Conservation (phyloP, 2,888 invertebrate species). For the Drosophila leonis region DNA sequence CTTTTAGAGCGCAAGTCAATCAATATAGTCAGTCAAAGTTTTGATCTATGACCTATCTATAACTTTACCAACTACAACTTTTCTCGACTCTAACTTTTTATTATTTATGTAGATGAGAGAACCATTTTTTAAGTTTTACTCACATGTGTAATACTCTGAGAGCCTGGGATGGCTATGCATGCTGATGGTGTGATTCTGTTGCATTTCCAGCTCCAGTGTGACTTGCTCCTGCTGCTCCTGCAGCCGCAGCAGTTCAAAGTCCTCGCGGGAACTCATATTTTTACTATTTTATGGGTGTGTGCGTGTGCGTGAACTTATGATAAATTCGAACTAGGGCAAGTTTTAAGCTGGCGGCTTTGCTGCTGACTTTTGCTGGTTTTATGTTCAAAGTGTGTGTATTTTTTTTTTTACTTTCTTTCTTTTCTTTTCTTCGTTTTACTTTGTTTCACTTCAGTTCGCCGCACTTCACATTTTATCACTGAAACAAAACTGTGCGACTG, state of each 20-base stretch:
- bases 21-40: not conserved
- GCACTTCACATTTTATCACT: slow-evolving; percentile 60
- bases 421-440: not conserved
- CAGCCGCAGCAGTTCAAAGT: slow-evolving; percentile 36
- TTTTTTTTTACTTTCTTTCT: not conserved
- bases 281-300: slow-evolving; percentile 16
- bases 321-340: slow-evolving; percentile 65
- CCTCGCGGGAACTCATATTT: slow-evolving; percentile 47
- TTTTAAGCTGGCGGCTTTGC: slow-evolving; percentile 30
- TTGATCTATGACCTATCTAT: not conserved
- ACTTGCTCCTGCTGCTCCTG: slow-evolving; percentile 42
- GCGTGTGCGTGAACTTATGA: slow-evolving; percentile 23
- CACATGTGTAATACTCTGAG: slow-evolving; percentile 80
- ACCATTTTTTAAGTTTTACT: slow-evolving; percentile 44
- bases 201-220: slow-evolving; percentile 31
- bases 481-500: slow-evolving; percentile 13
- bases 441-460: slow-evolving; percentile 45
- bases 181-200: slow-evolving; percentile 49
- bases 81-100: not conserved
- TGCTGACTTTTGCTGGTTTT: slow-evolving; percentile 15
- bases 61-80: not conserved
- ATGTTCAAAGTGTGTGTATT: slow-evolving; percentile 11
- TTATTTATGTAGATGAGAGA: slow-evolving; percentile 1
- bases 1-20: not conserved
- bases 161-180: slow-evolving; percentile 73